phyloP scores from a whole-genome alignment of 92 coral and sea anemone genomes.

The Umimayanthus chanpuru region DNA sequence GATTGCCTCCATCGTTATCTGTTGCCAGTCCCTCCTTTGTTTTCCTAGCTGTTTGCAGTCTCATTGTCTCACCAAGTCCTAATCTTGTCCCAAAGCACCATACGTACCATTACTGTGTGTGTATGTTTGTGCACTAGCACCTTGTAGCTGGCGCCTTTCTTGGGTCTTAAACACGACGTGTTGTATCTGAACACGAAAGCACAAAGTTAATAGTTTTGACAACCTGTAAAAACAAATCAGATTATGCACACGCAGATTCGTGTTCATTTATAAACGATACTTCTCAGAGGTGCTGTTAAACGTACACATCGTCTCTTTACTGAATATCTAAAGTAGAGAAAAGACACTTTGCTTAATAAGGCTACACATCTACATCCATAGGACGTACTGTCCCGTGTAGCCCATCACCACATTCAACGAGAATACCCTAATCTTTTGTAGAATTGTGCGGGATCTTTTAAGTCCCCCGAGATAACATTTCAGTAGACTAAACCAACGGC shows the following conservation, averaged over 20 bases:
- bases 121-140: not conserved
- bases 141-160: not conserved
- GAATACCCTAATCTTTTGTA: too few species aligned
- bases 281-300: not conserved
- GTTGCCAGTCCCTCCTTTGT: not conserved
- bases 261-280: not conserved
- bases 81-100: not conserved
- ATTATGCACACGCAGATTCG: not conserved
- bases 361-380: too few species aligned
- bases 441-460: too few species aligned
- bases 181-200: not conserved
- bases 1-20: not conserved
- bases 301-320: not conserved
- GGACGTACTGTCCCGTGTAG: too few species aligned
- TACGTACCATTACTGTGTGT: not conserved
- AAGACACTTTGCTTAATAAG: too few species aligned
- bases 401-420: too few species aligned
- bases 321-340: not conserved
- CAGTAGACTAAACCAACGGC: too few species aligned
- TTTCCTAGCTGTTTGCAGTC: not conserved
- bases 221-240: not conserved
- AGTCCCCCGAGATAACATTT: too few species aligned
- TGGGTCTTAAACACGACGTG: not conserved
- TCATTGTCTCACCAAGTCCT: not conserved
- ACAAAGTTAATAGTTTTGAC: not conserved